Evolutionary conservation across 2,888 invertebrate species (phyloP), one percentile per base, ranked within the genome.

Genomic region (Uloborus plumipes): DNA sequence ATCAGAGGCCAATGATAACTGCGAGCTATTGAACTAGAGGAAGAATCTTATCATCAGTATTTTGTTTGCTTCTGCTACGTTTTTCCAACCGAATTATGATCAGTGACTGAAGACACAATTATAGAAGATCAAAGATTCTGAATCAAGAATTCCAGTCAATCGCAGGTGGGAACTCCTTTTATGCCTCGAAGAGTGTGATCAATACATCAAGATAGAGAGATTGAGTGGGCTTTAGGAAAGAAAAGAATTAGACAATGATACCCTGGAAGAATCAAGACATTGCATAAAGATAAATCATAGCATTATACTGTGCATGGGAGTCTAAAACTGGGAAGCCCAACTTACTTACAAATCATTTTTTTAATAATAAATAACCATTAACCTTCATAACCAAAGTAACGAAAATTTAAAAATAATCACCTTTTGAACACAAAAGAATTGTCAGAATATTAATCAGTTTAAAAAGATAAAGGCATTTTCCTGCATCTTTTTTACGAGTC

Each of bases 141-240:
- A 39, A 39, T 39, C 39, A 39, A 39, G 39, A 11, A 39, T 39
- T 39, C 39, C 39, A 39, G 39, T 77, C 77, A 64, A 31, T 70
- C 53, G 77, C 77, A 77, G 77, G 77, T 77, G 77, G 74, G 22
- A 58, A 74, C 55, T 65, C 49, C 65, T 64, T 64, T 64, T 64
- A 58, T 47, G 66, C 58, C 55, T 69, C 62, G 49, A 47, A 77
- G 77, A 53, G 58, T 62, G 70, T 77, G 77, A 77, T 77, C 77
- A 77, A 77, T 77, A 77, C 62, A 77, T 70, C 53, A 47, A 58
- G 64, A 51, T 61, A n/a, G 20, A n/a, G 39, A 70, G 77, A 77
- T 77, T 74, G 65, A 62, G 74, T 65, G 22, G 55, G 70, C 49
- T 58, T 31, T 51, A 62, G 31, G 53, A 39, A 39, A 58, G 47